A percentile compares a stretch with the other conserved stretches of the same genome.
Evolutionary conservation across 2,113 vertebrate genomes (phyloP).

Genomic region (Rhineura floridana): DNA sequence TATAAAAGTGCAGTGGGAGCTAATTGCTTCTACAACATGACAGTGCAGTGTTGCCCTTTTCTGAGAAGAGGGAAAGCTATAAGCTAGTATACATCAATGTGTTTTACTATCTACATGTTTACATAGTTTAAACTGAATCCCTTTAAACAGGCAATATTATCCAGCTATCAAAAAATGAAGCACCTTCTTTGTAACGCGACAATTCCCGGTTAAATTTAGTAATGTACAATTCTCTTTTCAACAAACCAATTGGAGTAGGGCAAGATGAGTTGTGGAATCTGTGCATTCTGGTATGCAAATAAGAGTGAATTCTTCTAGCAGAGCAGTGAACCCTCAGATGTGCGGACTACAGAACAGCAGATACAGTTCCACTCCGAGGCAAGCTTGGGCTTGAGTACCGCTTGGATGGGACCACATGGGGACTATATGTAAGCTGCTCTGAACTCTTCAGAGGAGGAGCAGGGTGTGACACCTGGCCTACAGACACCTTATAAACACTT

Average conservation of each 20-base stretch:
- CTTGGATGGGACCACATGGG: not conserved
- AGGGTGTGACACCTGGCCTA: too few species aligned
- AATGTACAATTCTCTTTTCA: not conserved
- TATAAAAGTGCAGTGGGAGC: not conserved
- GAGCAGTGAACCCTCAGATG: conserved; percentile 31
- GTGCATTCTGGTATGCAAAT: conserved; percentile 26
- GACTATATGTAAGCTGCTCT: not conserved
- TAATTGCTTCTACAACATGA: not conserved
- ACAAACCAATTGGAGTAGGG: conserved; percentile 23
- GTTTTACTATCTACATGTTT: conserved; percentile 43
- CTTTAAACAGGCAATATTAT: conserved; percentile 63
- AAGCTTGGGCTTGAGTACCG: not conserved
- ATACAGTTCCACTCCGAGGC: not conserved
- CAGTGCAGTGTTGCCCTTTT: not conserved
- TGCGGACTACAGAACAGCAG: not conserved
- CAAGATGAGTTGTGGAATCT: conserved; percentile 16
- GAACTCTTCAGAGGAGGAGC: not conserved
- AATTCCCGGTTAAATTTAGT: conserved; percentile 27
- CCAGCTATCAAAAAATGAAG: conserved; percentile 45
- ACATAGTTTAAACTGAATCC: conserved; percentile 55
- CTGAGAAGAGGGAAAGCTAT: not conserved
- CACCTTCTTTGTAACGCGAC: conserved; percentile 35
- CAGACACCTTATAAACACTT: too few species aligned
- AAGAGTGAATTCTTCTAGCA: conserved; percentile 35
- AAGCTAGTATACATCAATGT: conserved; percentile 46